phyloP scores from a whole-genome alignment of 1,140 invertebrate species.

The Ceratina calcarata region DNA sequence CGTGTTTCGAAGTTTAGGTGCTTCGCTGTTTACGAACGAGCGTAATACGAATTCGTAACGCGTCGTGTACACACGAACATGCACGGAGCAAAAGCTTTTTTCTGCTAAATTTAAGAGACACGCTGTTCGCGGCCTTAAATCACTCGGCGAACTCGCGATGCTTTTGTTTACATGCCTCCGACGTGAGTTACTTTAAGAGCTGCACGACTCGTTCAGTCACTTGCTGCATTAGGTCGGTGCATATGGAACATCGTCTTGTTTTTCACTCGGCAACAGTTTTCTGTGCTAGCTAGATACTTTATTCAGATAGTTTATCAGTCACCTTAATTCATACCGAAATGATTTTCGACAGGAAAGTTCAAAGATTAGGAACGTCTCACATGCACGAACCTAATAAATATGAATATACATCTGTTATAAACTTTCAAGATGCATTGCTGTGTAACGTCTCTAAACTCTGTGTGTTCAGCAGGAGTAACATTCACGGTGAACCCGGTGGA shows the following conservation, averaged over 20 bases:
- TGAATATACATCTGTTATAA: conserved; percentile 1
- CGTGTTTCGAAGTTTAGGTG: too few species aligned
- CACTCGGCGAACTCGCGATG: not conserved
- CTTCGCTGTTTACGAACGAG: conserved; percentile 9
- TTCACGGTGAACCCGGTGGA: conserved; percentile 27
- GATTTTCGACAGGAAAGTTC: too few species aligned
- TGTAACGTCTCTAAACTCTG: conserved; percentile 2
- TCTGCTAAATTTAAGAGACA: not conserved
- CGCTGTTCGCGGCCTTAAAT: not conserved
- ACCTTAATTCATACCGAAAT: too few species aligned
- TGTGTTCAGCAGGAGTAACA: conserved; percentile 23
- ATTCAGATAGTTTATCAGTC: too few species aligned
- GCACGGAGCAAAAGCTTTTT: too few species aligned
- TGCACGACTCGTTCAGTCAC: not conserved
- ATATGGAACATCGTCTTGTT: too few species aligned
- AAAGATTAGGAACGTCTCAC: too few species aligned
- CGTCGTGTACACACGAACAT: not conserved
- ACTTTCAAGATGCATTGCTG: conserved; percentile 8
- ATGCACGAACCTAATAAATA: not conserved
- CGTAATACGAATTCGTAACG: not conserved
- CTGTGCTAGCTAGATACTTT: too few species aligned
- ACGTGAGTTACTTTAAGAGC: conserved; percentile 11
- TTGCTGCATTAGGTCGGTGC: too few species aligned
- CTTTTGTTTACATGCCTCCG: conserved; percentile 1
- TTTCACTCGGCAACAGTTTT: too few species aligned